Conservation (phyloP, 2,888 invertebrate genomes). For the Rhagonycha lutea region DNA sequence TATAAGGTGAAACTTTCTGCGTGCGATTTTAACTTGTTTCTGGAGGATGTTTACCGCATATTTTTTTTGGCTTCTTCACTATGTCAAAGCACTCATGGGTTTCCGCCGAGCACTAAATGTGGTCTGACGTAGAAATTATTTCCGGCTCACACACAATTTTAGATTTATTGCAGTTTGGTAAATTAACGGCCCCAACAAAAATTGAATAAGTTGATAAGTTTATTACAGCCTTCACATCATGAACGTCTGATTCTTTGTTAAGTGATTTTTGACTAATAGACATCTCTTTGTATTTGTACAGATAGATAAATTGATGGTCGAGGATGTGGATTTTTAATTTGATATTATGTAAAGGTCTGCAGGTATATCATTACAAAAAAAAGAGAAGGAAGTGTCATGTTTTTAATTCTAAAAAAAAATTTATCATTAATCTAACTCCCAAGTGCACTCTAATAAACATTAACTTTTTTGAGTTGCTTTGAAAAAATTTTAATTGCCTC, state of each 20-base stretch:
- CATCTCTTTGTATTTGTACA: background rate
- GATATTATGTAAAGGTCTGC: background rate
- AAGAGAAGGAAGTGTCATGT: background rate
- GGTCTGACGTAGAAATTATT: slow-evolving; percentile 7
- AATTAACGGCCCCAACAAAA: background rate
- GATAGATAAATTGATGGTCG: background rate
- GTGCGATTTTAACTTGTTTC: background rate
- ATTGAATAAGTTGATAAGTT: background rate
- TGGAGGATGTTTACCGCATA: background rate
- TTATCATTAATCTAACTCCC: background rate
- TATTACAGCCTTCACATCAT: background rate
- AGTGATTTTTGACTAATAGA: background rate
- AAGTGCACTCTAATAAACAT: background rate
- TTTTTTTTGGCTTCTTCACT: background rate
- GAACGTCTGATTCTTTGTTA: background rate
- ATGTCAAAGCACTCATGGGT: slow-evolving; percentile 19
- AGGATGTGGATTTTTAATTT: background rate
- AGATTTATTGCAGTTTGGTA: background rate
- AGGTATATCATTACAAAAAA: background rate
- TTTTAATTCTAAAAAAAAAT: background rate
- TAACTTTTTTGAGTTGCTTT: background rate
- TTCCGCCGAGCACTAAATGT: slow-evolving; percentile 12
- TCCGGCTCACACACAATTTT: background rate
- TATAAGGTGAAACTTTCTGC: background rate
- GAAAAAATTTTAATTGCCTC: background rate